Percentiles rank a stretch among this genome's conserved stretches.
Evolutionary conservation across 2,797 vertebrate genomes (phyloP).

Genomic region (Acanthiza pusilla): DNA sequence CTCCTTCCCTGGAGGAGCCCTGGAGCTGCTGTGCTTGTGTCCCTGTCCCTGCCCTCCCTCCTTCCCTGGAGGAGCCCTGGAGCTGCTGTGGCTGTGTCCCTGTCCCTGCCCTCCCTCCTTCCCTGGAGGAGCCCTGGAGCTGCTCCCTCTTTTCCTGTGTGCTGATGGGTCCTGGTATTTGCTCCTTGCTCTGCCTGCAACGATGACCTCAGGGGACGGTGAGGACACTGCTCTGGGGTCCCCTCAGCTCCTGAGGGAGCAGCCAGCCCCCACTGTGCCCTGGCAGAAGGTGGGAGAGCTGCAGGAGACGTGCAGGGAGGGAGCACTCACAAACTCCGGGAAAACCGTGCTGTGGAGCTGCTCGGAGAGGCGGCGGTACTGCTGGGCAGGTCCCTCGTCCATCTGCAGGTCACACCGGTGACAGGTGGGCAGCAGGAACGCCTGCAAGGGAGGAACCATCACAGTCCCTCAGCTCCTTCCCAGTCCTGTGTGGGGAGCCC

Average conservation of each 20-base stretch:
- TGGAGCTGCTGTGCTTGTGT: background rate
- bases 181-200: background rate
- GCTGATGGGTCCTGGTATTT: background rate
- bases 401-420: conserved; percentile 82
- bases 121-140: background rate
- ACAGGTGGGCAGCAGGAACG: conserved; percentile 76
- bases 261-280: background rate
- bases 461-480: background rate
- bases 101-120: background rate
- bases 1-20: too few relatives aligned
- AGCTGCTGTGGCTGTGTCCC: background rate
- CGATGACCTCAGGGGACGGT: background rate
- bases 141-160: rapidly evolving
- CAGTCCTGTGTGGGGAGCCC: background rate
- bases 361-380: conserved; percentile 76
- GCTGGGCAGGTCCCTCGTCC: conserved; percentile 71
- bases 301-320: background rate
- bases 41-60: background rate
- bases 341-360: conserved; percentile 79
- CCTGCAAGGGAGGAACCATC: conserved; percentile 63
- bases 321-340: conserved; percentile 85
- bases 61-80: too few relatives aligned
- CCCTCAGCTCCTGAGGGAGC: background rate
- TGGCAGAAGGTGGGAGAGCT: background rate
- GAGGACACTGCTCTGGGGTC: background rate